These are phyloP conservation scores for Rhamnusium bicolor DNA, from an alignment of 2,888 invertebrate genomes.

Conservation along the genomic window DNA sequence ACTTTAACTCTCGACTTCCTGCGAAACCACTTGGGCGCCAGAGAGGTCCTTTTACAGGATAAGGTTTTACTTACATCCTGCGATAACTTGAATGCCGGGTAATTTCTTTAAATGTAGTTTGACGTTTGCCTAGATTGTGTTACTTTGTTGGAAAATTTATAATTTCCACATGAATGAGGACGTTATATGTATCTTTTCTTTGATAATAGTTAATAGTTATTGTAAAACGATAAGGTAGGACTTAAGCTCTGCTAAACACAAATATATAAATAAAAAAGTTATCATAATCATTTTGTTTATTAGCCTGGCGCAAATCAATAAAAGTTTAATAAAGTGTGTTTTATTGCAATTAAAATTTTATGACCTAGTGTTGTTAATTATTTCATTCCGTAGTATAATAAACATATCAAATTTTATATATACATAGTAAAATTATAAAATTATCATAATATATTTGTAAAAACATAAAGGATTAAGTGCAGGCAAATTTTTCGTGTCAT, in stretches of 20 bases:
- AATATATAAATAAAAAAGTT: background rate
- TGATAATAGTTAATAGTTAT: background rate
- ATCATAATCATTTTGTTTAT: background rate
- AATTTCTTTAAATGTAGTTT: constrained; percentile 27
- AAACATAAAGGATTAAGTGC: too few species aligned
- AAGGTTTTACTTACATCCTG: constrained; percentile 23
- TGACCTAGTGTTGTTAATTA: background rate
- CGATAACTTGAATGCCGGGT: constrained; percentile 22
- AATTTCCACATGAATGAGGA: background rate
- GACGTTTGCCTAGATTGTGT: constrained; percentile 14
- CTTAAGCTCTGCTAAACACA: background rate
- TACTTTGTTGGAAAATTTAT: constrained; percentile 23
- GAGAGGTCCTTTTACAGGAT: constrained; percentile 24
- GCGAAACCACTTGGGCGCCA: constrained; percentile 42
- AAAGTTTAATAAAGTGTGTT: background rate
- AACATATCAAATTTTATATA: too few species aligned
- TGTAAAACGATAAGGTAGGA: background rate
- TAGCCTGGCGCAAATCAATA: background rate
- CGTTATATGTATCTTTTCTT: background rate
- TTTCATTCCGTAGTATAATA: too few species aligned
- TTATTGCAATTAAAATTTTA: background rate
- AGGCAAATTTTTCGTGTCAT: too few species aligned
- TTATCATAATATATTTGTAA: too few species aligned
- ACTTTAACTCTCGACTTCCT: constrained; percentile 47
- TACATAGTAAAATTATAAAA: too few species aligned